phyloP scores from a whole-genome alignment of 2,113 vertebrate species.

The Myiagra hebetior region DNA sequence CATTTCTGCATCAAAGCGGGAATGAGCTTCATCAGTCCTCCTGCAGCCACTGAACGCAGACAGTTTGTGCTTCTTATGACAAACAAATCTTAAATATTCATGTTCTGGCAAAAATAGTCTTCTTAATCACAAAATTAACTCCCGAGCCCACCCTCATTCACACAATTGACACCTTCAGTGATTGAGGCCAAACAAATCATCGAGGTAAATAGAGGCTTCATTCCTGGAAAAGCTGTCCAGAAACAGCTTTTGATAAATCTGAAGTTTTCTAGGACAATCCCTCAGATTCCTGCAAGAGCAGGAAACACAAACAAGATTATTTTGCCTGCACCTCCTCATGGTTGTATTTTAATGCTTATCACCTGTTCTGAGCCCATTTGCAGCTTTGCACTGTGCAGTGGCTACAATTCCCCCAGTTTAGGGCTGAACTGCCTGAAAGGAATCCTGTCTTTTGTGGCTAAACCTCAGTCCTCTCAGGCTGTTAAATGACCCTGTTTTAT shows the following conservation, averaged over 20 bases:
- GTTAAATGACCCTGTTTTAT: background rate
- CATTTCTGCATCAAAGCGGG: background rate
- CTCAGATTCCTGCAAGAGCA: fast-evolving
- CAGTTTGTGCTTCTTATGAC: background rate
- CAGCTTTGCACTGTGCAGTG: background rate
- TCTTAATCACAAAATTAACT: background rate
- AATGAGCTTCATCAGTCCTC: background rate
- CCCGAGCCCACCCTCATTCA: fast-evolving
- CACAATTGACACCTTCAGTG: background rate
- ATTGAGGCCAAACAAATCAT: background rate
- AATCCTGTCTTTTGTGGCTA: too few species aligned
- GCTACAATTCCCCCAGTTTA: background rate
- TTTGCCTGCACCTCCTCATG: background rate
- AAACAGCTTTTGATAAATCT: background rate
- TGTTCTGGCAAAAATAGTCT: background rate
- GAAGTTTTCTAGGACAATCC: background rate
- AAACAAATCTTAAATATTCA: background rate
- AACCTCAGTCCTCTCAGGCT: background rate
- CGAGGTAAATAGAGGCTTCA: fast-evolving
- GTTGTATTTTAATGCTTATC: background rate
- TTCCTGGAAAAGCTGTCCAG: background rate
- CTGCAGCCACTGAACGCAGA: background rate
- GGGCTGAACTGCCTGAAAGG: background rate
- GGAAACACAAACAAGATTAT: background rate
- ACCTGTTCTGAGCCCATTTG: background rate